Evolutionary conservation across 2,113 vertebrate species (phyloP), one percentile per base, ranked within the genome.

Genomic region (Mesoclemmys tuberculata): DNA sequence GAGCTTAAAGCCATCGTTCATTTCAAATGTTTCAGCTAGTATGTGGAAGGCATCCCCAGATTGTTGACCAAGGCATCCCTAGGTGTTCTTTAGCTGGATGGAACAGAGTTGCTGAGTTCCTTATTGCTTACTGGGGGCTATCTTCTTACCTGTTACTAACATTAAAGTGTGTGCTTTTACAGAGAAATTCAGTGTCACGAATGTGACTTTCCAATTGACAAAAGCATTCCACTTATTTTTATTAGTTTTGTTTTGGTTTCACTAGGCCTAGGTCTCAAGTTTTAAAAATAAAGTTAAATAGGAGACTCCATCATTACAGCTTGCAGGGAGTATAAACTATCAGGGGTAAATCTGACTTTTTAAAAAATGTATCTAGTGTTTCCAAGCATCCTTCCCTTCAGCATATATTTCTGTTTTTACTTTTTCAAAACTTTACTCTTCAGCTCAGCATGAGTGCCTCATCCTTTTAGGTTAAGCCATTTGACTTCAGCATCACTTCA

Each of bases 1-100:
- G 98, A 99, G 98, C 61, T 84, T 52, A 46, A 41, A 22, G 7
- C 19, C 1, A 5, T 44, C 52, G 61, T 35, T 38, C 29, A 35
- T 18, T 82, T 38, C 77, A 87, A 64, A 68, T 21, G 58, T 64
- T 27, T 51, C 48, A 58, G 55, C 9, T 31, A 16, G 49, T 78
- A 26, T 35, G 38, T 14, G 81, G 38, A 51, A 35, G 46, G 19
- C 35, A 41, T 31, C 19, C 13, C 22, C 29, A 55, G 22, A 12
- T 35, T 58, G 11, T 61, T 41, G 38, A 87, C 46, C 21, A 26
- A 21, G 31, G 26, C 55, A 54, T 71, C 29, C 11, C 51, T 13
- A 77, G 24, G 21, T 38, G 35, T 52, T 82, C 12, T 29, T 83
- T 87, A 38, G n/a, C 41, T 64, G 58, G 26, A 29, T 71, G 44